Conservation (phyloP, 2,113 vertebrate species). For the Pholis gunnellus region DNA sequence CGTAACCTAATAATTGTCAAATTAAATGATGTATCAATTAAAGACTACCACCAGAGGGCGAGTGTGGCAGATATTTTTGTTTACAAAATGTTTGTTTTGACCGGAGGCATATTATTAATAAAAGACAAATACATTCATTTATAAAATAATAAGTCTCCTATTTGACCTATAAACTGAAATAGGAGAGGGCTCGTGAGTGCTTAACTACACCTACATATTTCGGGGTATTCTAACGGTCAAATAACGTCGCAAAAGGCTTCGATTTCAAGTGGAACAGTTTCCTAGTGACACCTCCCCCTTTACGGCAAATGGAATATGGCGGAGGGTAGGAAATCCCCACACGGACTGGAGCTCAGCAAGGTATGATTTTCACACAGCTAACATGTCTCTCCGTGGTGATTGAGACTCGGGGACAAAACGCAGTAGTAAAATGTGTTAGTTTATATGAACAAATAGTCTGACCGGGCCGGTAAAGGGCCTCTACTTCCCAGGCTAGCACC, state of each 20-base stretch:
- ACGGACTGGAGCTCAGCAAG: slow-evolving; percentile 80
- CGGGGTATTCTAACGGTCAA: not conserved
- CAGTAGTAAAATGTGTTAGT: not conserved
- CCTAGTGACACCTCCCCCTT: slow-evolving; percentile 64
- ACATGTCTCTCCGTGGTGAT: slow-evolving; percentile 22
- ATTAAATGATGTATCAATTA: too few relatives aligned
- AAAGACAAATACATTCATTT: not conserved
- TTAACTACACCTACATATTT: not conserved
- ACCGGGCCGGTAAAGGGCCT: not conserved
- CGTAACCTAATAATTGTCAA: not conserved
- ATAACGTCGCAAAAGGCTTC: slow-evolving; percentile 30
- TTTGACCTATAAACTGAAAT: not conserved
- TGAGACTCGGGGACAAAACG: too few relatives aligned
- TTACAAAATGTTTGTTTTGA: slow-evolving; percentile 10
- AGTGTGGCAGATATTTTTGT: not conserved
- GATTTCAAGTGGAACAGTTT: slow-evolving; percentile 35
- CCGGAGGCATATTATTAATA: not conserved
- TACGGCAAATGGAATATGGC: slow-evolving; percentile 85
- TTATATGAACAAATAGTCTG: not conserved
- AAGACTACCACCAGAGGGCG: not conserved
- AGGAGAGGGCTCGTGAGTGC: not conserved
- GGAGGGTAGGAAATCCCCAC: slow-evolving; percentile 71
- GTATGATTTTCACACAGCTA: slow-evolving; percentile 59
- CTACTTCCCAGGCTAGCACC: slow-evolving; percentile 36
- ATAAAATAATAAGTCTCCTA: not conserved